These are phyloP conservation scores for Eugnorisma glareosa DNA, from an alignment of 2,888 invertebrate species.

Conservation along the genomic window DNA sequence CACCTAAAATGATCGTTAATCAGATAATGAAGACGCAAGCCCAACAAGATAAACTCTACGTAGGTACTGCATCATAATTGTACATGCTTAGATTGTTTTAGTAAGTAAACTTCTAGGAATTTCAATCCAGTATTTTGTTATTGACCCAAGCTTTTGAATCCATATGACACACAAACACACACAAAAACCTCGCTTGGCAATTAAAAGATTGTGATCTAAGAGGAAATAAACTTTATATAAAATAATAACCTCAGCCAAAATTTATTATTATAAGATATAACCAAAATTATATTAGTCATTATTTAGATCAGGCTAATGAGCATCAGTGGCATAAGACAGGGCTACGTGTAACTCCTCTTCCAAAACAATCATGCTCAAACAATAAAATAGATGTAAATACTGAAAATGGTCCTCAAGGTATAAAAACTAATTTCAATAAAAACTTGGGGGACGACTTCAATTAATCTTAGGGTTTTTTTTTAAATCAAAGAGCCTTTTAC, in stretches of 20 bases:
- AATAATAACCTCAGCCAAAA: background rate
- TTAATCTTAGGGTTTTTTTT: background rate
- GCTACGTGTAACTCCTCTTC: background rate
- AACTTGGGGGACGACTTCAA: background rate
- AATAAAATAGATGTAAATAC: background rate
- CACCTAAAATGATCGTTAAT: background rate
- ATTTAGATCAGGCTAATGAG: background rate
- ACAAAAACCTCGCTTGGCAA: background rate
- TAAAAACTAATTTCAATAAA: background rate
- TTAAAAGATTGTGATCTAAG: background rate
- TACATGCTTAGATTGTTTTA: background rate
- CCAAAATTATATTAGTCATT: background rate
- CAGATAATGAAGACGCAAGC: background rate
- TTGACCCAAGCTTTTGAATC: slow-evolving; percentile 17
- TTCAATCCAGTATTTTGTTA: background rate
- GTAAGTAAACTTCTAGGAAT: background rate
- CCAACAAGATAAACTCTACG: background rate
- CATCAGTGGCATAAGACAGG: background rate
- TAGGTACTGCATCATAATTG: background rate
- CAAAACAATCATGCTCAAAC: background rate
- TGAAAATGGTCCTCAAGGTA: background rate
- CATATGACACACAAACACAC: background rate
- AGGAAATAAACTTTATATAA: background rate
- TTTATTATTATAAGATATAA: background rate
- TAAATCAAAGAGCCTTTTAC: background rate